Evolutionary conservation across 2,113 vertebrate species (phyloP), one percentile per base, ranked within the genome.

Genomic region (Upupa epops): DNA sequence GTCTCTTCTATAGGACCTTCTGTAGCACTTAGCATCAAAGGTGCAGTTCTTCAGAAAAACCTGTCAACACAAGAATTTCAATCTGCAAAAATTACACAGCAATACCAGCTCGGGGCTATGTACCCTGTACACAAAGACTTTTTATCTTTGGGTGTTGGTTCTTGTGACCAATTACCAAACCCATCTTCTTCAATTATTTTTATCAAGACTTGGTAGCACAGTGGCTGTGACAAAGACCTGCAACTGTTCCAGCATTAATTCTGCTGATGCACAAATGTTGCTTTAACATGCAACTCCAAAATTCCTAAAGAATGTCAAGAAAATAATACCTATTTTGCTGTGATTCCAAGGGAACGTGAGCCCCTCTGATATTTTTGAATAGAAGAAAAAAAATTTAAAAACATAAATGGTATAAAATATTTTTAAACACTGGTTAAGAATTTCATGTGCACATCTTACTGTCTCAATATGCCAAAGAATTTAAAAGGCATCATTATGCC

Each of bases 1-100:
- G 26, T 34, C 49, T 4, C 63, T 93, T 86, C 73, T 81, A 18
- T 29, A 61, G 51, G 69, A 89, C 36, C 42, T 94, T 94, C 94
- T 92, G 51, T 21, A 79, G 59, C 51, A 49, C 29, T 96, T 88
- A 96, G 14, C 80, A 82, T 96, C 93, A 91, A 45, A 94, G 94
- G n/a, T 65, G 75, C 85, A 82, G 46, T 19, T 90, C 94, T 88
- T 86, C 76, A 92, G 85, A 78, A 91, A 92, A 95, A 86, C 13
- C 89, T 94, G 90, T 93, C 91, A 95, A 60, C 4, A 10, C 18
- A 88, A 81, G 91, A 92, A 92, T 90, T 93, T 92, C 82, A 86
- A 94, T 90, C 86, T 88, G 68, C 28, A 94, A 94, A 92, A 91
- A 91, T 83, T 92, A 90, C 73, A 54, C 60, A 83, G 70, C 36